A percentile compares a stretch with the other conserved stretches of the same genome.
These are phyloP conservation scores for Bombylius discolor DNA, from an alignment of 2,888 invertebrate genomes.

Conservation along the genomic window DNA sequence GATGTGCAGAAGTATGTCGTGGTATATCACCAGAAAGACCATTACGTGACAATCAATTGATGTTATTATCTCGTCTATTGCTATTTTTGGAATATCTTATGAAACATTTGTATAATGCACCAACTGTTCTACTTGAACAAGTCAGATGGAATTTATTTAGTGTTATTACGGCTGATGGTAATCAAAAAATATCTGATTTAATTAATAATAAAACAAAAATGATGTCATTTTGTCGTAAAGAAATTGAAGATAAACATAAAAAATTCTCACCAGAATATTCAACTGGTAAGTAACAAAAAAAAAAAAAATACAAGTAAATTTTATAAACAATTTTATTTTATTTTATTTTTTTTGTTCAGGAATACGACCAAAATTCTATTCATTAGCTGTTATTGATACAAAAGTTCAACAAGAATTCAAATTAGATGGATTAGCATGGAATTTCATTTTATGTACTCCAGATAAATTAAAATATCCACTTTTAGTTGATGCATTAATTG, in stretches of 20 bases:
- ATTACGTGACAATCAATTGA: constrained; percentile 49
- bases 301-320: neutral
- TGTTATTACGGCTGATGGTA: constrained; percentile 43
- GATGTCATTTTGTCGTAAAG: constrained; percentile 54
- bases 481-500: constrained; percentile 72
- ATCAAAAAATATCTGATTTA: constrained; percentile 39
- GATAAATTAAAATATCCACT: constrained; percentile 82
- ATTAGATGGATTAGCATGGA: constrained; percentile 83
- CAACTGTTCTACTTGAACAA: constrained; percentile 72
- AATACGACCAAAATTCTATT: constrained; percentile 85
- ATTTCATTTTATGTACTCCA: constrained; percentile 84
- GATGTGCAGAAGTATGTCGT: constrained; percentile 52
- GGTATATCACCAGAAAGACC: constrained; percentile 30
- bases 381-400: constrained; percentile 62
- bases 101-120: constrained; percentile 90
- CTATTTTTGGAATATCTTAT: constrained; percentile 87
- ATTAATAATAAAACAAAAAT: constrained; percentile 43
- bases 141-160: constrained; percentile 75
- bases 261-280: constrained; percentile 40
- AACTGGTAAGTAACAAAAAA: constrained; percentile 22
- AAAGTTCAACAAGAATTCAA: constrained; percentile 67
- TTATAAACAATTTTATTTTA: neutral
- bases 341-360: constrained; percentile 38
- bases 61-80: constrained; percentile 70
- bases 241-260: constrained; percentile 62